Evolutionary conservation across 1,140 invertebrate genomes (phyloP), one percentile per base, ranked within the genome.

Genomic region (Panonychus citri): DNA sequence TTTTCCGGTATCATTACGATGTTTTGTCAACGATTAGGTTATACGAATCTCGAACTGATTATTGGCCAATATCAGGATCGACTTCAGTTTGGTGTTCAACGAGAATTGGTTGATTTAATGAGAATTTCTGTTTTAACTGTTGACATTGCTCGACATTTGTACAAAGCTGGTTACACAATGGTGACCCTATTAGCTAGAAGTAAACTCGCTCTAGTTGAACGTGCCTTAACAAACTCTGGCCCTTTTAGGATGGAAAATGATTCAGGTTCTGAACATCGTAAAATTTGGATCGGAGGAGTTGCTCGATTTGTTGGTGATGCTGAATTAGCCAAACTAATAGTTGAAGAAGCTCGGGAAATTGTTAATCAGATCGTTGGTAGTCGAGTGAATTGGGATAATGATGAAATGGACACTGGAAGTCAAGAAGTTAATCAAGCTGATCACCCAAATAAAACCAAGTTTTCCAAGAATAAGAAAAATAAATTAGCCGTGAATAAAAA

Each of bases 1-100:
- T 95, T 95, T 78, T 87, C 93, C 53, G 90, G 89, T 79, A 89
- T 89, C 83, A 81, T 94, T 1, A 88, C 85, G 2, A 79, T 82
- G 24, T 94, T 95, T 71, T 91, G 88, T 71, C 78, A 78, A 62
- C 79, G 87, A 51, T 70, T 98, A n/a, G 84, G 89, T 3, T 98
- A 91, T 91, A 76, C 76, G 54, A 88, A 81, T 65, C 73, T 98
- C 56, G 84, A 93, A 68, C 70, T 91, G 30, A 71, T 98, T 3
- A 75, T 98, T 15, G 79, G 80, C 5, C 84, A 94, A 69, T 96
- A 97, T 70, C 86, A 94, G 74, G 79, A 83, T 61, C 78, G 94
- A 19, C 73, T 98, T 25, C 83, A 87, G 62, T 96, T 96, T 72
- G 94, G 93, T 13, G 81, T 96, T 30, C 82, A 87, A 62, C 75